A percentile compares a stretch with the other conserved stretches of the same genome.
phyloP scores from a whole-genome alignment of 2,888 invertebrate species.

The Minunthozetes semirufus region DNA sequence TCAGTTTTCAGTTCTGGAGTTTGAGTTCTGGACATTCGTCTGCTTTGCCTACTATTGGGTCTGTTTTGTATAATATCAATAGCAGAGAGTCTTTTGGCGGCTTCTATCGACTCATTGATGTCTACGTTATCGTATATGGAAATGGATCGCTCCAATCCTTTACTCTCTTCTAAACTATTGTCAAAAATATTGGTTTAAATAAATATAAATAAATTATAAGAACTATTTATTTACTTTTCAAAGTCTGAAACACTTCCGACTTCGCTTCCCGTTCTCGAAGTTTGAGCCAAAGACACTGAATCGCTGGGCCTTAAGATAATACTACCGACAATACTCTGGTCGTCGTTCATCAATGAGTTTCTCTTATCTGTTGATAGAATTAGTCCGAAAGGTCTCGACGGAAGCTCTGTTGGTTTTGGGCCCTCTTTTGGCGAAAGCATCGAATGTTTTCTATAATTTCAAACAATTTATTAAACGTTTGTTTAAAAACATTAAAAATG shows the following conservation, averaged over 20 bases:
- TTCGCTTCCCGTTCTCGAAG: conserved; percentile 36
- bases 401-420: conserved; percentile 65
- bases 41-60: not conserved
- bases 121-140: conserved; percentile 43
- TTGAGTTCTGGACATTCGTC: not conserved
- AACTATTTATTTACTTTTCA: conserved; percentile 4
- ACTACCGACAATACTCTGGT: conserved; percentile 38
- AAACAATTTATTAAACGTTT: not conserved
- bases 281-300: conserved; percentile 33
- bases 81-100: conserved; percentile 37
- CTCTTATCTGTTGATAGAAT: conserved; percentile 54
- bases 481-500: not conserved
- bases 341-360: conserved; percentile 29
- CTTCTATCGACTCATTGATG: conserved; percentile 39
- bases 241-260: conserved; percentile 33
- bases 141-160: conserved; percentile 41
- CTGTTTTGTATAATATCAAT: not conserved
- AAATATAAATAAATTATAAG: not conserved
- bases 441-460: conserved; percentile 56
- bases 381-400: conserved; percentile 71
- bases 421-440: conserved; percentile 60
- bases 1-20: not conserved
- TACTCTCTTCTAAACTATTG: not conserved
- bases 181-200: not conserved
- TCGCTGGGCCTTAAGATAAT: conserved; percentile 33